These are phyloP conservation scores for Pygocentrus nattereri DNA, from an alignment of 2,797 vertebrate species.

Conservation along the genomic window DNA sequence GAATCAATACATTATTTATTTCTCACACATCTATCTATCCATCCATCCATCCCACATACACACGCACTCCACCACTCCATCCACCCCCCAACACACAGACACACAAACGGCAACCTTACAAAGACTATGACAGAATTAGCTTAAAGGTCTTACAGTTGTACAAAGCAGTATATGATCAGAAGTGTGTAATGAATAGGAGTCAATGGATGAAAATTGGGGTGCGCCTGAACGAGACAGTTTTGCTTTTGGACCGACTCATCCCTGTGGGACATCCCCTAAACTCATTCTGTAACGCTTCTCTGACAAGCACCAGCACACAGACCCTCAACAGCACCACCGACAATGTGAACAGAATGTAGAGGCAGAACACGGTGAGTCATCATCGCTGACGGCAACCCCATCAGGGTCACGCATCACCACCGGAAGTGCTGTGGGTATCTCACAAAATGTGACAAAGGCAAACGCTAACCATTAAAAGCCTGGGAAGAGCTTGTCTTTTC, in stretches of 20 bases:
- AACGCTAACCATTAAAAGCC: neutral
- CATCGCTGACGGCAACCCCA: neutral
- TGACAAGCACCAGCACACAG: neutral
- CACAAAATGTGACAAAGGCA: neutral
- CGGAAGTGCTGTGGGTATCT: neutral
- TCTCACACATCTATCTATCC: too few relatives aligned
- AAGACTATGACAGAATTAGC: neutral
- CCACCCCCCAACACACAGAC: neutral
- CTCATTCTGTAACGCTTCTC: neutral
- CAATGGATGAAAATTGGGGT: neutral
- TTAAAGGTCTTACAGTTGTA: neutral
- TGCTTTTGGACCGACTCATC: neutral
- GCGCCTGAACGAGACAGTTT: neutral
- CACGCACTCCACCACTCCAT: too few relatives aligned
- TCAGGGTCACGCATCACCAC: neutral
- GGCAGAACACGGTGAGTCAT: neutral
- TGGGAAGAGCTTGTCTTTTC: neutral
- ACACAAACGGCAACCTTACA: neutral
- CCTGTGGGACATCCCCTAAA: neutral
- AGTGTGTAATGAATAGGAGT: neutral
- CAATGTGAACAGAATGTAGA: neutral
- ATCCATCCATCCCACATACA: too few relatives aligned
- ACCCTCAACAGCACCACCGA: neutral
- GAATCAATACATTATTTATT: too few relatives aligned
- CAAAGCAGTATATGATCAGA: neutral